Evolutionary conservation across 64 coral and sea anemone genomes (phyloP), one percentile per base, ranked within the genome.

Genomic region (Stichodactyla helianthus): DNA sequence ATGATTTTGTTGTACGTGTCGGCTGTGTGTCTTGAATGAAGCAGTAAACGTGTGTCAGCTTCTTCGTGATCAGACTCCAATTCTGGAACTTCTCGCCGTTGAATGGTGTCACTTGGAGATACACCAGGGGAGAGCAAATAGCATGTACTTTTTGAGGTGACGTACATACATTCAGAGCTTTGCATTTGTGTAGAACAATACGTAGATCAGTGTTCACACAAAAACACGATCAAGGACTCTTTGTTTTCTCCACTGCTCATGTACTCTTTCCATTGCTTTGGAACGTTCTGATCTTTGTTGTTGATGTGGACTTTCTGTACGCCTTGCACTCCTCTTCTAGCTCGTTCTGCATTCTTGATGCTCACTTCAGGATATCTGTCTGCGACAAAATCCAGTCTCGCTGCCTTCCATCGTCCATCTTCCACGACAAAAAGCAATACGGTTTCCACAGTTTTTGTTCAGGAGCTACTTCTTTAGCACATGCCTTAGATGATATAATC

Each of bases 191-290:
- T 22, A 44, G 86, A 87, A 19, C n/a, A 18, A 35, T 87, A 87
- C 13, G 18, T 76, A 16, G 44, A 54, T 71, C 86, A 87, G 51
- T 76, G 65, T 16, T 87, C 70, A 27, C 52, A 87, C 68, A 59
- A 76, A 55, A 87, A 79, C 15, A 12, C 53, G 54, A 87, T 55
- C 86, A 87, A 53, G 0, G 86, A 87, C 86, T 87, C 86, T 76
- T 87, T 87, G 86, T 87, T 87, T 76, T 87, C 53, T 77, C 71
- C 86, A 54, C 67, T n/a, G 51, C 86, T 79, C 86, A 87, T 54
- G 57, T 87, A 79, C 14, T 87, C 78, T 87, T 87, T 78, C 86
- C 86, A 87, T 59, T 87, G 86, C 67, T 87, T 87, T 77, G 86
- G 86, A 25, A 87, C 25, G 11, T 87, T 87, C 71, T 87, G 86